These are phyloP conservation scores for Porphyrio hochstetteri DNA, from an alignment of 2,113 vertebrate genomes.

Conservation along the genomic window DNA sequence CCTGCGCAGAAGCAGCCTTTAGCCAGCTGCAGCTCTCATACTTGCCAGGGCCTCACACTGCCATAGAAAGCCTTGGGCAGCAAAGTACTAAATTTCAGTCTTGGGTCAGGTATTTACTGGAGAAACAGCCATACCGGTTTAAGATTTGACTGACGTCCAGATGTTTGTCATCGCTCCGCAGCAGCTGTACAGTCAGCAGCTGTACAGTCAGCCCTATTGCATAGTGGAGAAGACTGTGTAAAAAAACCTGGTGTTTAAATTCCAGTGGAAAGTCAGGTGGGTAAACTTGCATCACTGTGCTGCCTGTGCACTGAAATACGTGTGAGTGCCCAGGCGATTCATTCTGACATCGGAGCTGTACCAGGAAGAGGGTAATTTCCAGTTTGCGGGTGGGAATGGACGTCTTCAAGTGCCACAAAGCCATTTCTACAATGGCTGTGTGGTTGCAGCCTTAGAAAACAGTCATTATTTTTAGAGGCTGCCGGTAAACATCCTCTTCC, in stretches of 20 bases:
- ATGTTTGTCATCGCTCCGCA: background rate
- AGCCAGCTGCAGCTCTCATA: background rate
- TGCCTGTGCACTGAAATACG: background rate
- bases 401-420: background rate
- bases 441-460: conserved; percentile 1
- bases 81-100: background rate
- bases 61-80: background rate
- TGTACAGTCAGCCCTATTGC: background rate
- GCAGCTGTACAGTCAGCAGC: background rate
- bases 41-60: background rate
- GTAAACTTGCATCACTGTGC: background rate
- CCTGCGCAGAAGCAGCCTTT: background rate
- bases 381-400: background rate
- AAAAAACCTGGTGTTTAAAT: background rate
- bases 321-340: background rate
- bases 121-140: background rate
- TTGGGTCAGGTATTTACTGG: background rate
- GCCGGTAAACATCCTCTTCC: conserved; percentile 28
- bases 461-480: conserved; percentile 12
- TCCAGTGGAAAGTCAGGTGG: background rate
- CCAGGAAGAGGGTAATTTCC: conserved; percentile 48
- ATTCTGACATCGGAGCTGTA: background rate
- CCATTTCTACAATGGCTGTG: background rate
- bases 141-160: background rate
- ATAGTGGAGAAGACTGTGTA: background rate